phyloP scores from a whole-genome alignment of 2,888 invertebrate genomes.

The Scaptomyza parva region DNA sequence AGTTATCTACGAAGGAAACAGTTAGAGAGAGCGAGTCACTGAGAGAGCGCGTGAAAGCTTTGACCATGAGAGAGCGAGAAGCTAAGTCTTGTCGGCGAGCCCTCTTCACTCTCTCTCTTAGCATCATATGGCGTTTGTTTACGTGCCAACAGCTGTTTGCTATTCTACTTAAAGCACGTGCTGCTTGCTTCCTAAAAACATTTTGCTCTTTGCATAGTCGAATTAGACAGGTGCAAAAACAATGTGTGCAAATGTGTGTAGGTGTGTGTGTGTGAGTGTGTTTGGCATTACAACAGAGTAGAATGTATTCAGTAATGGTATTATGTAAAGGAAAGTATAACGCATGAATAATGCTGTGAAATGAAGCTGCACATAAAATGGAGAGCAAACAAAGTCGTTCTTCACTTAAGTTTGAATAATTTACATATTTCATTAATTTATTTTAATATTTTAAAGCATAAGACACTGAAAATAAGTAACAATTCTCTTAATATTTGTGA shows the following conservation, averaged over 20 bases:
- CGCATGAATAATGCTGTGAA: background rate
- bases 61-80: background rate
- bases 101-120: background rate
- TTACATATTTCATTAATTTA: too few relatives aligned
- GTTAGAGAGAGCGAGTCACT: background rate
- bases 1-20: slow-evolving; percentile 23
- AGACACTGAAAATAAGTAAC: too few relatives aligned
- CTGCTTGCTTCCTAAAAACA: slow-evolving; percentile 16
- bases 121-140: slow-evolving; percentile 71
- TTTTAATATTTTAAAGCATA: too few relatives aligned
- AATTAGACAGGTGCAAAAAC: slow-evolving; percentile 20
- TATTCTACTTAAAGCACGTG: slow-evolving; percentile 42
- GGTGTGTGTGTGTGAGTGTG: slow-evolving; percentile 6
- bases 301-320: background rate
- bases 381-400: too few relatives aligned
- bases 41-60: slow-evolving; percentile 61
- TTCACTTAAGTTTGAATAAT: too few relatives aligned
- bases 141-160: slow-evolving; percentile 67
- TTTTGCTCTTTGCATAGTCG: slow-evolving; percentile 15
- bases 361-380: background rate
- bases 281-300: background rate
- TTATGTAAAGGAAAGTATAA: background rate
- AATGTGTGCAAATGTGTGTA: background rate
- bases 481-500: too few relatives aligned
- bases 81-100: background rate